Base-by-base conservation (phyloP, 2,888 invertebrate genomes). In the Papilio elwesi region DNA sequence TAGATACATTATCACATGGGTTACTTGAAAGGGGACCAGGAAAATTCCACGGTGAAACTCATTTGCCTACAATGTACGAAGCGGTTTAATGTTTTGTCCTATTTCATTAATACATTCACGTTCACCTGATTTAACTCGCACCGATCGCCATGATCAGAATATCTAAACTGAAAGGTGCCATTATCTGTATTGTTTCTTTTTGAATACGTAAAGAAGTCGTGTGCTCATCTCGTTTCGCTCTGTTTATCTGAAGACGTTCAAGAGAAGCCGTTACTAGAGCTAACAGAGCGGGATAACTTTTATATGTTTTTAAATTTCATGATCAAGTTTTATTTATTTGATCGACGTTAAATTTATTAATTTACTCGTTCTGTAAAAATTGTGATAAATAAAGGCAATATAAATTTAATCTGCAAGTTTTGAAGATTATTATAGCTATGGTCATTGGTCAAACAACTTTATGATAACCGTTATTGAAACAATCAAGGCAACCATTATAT, bases 91-190 rank as follows among this genome's bases (percentile, higher is more conserved):
- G 79, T 84, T 82, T 78, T 71, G 73, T 72, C 43, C 77, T 82
- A 76, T 81, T 87, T 84, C 76, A 78, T 78, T 74, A 89, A 80
- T 86, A 75, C 74, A 52, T 85, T 81, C 88, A 89, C 86, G 89
- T 80, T 70, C 75, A 77, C 81, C 76, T 82, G 85, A 82, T 85
- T 79, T 78, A 80, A 81, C 79, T 81, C 83, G 78, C 80, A 78
- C 79, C 79, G 80, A 81, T 81, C 80, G 79, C 85, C 87, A 85
- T 80, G 87, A 75, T 74, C 75, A 76, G 87, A 89, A 90, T 90
- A 85, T 85, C 84, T 80, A 84, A 80, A 78, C 80, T 74, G 59
- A 76, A 75, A 79, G 77, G 76, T 75, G 78, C 10, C 49, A 49
- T 26, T 47, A 16, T 65, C 15, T 26, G 26, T 52, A 48, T 59